Evolutionary conservation across 1,140 invertebrate species (phyloP).

Genomic region (Drosophila quadrilineata): DNA sequence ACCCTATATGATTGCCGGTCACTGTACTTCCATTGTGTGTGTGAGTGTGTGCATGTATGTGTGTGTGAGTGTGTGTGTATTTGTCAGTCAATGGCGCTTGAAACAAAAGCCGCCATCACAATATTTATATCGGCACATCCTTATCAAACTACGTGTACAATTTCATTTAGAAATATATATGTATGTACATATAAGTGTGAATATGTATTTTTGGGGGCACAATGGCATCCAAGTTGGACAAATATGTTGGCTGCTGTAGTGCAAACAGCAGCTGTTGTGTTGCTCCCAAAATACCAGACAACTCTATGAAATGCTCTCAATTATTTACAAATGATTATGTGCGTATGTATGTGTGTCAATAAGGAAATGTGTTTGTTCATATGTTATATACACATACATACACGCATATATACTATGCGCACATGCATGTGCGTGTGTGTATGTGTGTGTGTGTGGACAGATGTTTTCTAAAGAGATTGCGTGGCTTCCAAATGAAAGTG

Average conservation of each 20-base stretch:
- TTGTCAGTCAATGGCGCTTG: conserved; percentile 40
- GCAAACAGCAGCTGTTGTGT: conserved; percentile 5
- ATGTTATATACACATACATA: background rate
- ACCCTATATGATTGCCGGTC: background rate
- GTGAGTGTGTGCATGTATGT: background rate
- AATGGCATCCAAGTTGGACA: background rate
- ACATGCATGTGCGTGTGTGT: background rate
- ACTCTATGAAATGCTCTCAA: background rate
- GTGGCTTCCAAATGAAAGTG: conserved; percentile 1
- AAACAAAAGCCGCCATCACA: conserved; percentile 33
- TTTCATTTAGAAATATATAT: conserved; percentile 6
- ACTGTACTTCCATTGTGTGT: background rate
- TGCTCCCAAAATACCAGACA: conserved; percentile 5
- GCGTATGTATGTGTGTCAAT: background rate
- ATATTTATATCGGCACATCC: conserved; percentile 9
- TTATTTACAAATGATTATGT: no score
- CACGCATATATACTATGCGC: background rate
- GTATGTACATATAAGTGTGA: background rate
- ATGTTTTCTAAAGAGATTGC: conserved; percentile 31
- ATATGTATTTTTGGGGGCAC: no score
- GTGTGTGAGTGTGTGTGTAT: background rate
- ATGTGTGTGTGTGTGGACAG: conserved; percentile 16
- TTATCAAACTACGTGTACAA: conserved; percentile 43
- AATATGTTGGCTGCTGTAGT: no score
- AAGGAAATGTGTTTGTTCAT: conserved; percentile 12